Conservation (phyloP, 2,113 vertebrate species). For the Megaceryle torquata region DNA sequence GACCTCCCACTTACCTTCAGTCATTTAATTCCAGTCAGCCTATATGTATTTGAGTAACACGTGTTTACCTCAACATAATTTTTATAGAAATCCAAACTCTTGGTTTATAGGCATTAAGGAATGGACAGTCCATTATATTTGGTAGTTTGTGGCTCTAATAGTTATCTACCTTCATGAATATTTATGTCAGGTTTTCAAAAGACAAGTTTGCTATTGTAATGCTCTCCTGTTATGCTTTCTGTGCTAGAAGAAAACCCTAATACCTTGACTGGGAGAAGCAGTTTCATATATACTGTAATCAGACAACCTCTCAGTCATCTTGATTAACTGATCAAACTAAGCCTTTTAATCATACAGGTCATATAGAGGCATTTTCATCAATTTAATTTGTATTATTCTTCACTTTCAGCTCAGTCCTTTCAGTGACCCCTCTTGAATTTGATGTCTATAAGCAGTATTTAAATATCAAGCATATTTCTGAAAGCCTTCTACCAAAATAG, state of each 20-base stretch:
- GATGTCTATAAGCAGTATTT: not conserved
- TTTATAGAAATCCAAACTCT: not conserved
- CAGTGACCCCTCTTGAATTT: not conserved
- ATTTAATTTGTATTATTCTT: conserved; percentile 21
- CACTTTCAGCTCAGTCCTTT: not conserved
- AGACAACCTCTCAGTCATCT: conserved; percentile 2
- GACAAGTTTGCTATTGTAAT: not conserved
- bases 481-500: not conserved
- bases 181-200: not conserved
- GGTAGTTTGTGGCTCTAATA: not conserved
- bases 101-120: not conserved
- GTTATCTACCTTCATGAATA: not conserved
- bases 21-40: not conserved
- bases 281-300: not conserved
- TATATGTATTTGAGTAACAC: not conserved
- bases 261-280: not conserved
- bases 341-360: not conserved
- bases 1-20: not conserved
- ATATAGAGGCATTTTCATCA: not conserved
- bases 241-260: not conserved
- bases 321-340: conserved; percentile 18
- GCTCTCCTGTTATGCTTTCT: not conserved
- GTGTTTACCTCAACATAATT: not conserved
- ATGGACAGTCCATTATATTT: not conserved
- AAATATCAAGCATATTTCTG: not conserved